Evolutionary conservation across 2,797 vertebrate species (phyloP).

Genomic region (Pipistrellus pygmaeus): DNA sequence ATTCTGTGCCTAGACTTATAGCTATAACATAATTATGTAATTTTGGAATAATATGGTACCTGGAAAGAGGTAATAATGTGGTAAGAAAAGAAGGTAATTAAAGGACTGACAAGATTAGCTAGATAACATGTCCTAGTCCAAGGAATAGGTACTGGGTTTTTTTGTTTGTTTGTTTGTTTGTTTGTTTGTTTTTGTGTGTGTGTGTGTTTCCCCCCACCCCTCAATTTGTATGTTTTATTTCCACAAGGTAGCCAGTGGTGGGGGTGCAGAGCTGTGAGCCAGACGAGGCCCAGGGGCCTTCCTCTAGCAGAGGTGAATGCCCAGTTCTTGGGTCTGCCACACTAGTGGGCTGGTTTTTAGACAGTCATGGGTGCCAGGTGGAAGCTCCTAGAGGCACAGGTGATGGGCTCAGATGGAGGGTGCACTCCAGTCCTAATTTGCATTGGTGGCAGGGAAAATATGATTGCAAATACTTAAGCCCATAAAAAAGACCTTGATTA

Average conservation of each 20-base stretch:
- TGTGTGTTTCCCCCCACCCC: too few relatives aligned
- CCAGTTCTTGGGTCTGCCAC: conserved; percentile 91
- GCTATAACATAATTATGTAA: not conserved
- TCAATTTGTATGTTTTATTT: conserved; percentile 81
- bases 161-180: too few relatives aligned
- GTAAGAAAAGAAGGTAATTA: not conserved
- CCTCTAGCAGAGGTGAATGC: conserved; percentile 91
- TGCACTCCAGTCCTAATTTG: not conserved
- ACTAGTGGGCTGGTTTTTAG: conserved; percentile 91
- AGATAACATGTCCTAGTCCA: not conserved
- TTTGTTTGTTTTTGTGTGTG: too few relatives aligned
- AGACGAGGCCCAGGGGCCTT: not conserved
- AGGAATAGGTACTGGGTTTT: not conserved
- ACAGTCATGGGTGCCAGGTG: conserved; percentile 92
- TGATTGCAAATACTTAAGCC: not conserved
- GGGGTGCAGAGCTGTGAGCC: not conserved
- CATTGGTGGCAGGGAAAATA: not conserved
- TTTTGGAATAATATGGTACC: not conserved
- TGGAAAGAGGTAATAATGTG: not conserved
- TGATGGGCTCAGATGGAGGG: not conserved
- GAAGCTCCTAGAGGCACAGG: conserved; percentile 77
- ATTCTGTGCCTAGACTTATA: not conserved
- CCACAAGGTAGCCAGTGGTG: not conserved
- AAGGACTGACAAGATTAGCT: not conserved
- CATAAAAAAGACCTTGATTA: not conserved